phyloP scores from a whole-genome alignment of 2,113 vertebrate genomes.

The Ammodytes marinus region DNA sequence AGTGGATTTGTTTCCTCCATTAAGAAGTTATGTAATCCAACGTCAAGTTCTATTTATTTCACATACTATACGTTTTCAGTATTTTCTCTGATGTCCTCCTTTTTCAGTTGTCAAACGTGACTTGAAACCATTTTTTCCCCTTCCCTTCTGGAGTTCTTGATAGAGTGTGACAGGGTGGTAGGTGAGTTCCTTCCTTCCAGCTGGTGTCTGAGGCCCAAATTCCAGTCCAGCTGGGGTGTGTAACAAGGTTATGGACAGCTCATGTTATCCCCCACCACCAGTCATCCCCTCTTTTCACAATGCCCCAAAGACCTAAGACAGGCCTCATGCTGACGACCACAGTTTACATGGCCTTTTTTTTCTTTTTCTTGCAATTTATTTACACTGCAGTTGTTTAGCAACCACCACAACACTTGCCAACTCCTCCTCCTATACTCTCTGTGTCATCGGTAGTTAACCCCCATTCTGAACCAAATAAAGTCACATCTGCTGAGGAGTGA shows the following conservation, averaged over 20 bases:
- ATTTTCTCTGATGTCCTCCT: slow-evolving; percentile 4
- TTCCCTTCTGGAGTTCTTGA: neutral
- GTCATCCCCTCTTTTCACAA: slow-evolving; percentile 31
- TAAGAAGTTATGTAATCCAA: neutral
- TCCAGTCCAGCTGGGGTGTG: slow-evolving; percentile 53
- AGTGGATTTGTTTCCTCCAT: too few species aligned
- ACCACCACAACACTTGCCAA: slow-evolving; percentile 77
- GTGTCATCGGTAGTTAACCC: slow-evolving; percentile 56
- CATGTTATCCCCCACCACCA: slow-evolving; percentile 30
- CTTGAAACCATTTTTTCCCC: neutral
- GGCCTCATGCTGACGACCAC: slow-evolving; percentile 47
- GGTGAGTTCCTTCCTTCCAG: slow-evolving; percentile 35
- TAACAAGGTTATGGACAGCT: slow-evolving; percentile 44
- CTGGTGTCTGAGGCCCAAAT: slow-evolving; percentile 52
- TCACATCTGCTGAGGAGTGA: slow-evolving; percentile 56
- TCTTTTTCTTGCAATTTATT: slow-evolving; percentile 73
- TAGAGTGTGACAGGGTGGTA: neutral
- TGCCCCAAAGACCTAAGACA: slow-evolving; percentile 35
- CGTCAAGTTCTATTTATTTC: neutral
- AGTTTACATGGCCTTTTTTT: slow-evolving; percentile 45
- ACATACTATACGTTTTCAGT: neutral
- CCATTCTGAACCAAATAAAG: slow-evolving; percentile 32
- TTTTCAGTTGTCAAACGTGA: neutral
- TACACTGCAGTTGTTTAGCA: slow-evolving; percentile 73
- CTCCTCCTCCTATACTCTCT: slow-evolving; percentile 41